Percentiles rank a stretch among this genome's conserved stretches.
These are phyloP conservation scores for Athene noctua DNA, from an alignment of 2,113 vertebrate genomes.

Conservation along the genomic window DNA sequence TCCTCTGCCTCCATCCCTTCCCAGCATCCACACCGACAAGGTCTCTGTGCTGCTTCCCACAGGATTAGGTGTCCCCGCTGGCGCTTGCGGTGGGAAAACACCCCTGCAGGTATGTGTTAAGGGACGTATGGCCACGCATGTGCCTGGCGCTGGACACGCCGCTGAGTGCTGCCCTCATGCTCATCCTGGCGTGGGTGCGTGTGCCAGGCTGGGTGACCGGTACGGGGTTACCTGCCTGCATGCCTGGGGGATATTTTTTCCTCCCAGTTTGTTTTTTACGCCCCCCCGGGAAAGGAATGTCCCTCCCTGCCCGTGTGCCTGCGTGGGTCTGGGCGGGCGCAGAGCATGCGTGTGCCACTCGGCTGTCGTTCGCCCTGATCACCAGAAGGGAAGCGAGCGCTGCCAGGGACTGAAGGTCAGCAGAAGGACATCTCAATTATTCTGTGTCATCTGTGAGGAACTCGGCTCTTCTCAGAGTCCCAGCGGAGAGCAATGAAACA, in stretches of 20 bases:
- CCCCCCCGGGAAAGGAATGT: not conserved
- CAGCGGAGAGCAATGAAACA: constrained; percentile 58
- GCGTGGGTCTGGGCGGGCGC: not conserved
- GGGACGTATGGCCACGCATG: fast-evolving
- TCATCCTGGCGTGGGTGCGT: fast-evolving
- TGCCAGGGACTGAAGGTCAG: constrained; percentile 72
- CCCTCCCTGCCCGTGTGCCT: not conserved
- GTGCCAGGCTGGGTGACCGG: not conserved
- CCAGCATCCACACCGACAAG: fast-evolving
- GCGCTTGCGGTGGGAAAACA: fast-evolving
- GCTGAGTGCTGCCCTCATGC: not conserved
- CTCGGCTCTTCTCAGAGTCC: constrained; percentile 57
- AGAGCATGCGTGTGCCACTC: constrained; percentile 16
- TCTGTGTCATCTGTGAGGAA: constrained; percentile 68
- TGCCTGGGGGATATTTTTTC: fast-evolving
- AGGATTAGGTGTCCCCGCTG: not conserved
- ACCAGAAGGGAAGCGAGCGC: constrained; percentile 14
- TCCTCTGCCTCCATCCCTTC: not conserved
- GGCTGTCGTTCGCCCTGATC: constrained; percentile 8
- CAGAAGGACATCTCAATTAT: constrained; percentile 76
- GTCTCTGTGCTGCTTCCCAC: not conserved
- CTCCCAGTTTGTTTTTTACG: not conserved
- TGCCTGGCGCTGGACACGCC: fast-evolving
- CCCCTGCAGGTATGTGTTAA: fast-evolving
- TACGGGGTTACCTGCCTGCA: fast-evolving